Conservation (phyloP, 2,797 vertebrate genomes). For the Chelon labrosus region DNA sequence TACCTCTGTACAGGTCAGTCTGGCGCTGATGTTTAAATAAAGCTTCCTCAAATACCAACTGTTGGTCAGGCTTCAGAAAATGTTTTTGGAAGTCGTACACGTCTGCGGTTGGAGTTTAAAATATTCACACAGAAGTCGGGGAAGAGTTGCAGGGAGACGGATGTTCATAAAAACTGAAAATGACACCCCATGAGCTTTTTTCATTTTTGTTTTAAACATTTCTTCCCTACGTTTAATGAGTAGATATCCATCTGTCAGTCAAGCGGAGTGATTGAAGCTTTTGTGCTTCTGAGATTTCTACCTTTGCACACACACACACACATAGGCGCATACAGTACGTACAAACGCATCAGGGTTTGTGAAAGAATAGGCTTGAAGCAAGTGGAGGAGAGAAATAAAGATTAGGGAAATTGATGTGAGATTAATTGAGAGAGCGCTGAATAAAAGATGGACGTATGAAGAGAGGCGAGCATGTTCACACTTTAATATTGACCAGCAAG, state of each 20-base stretch:
- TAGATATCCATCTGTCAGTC: slow-evolving; percentile 31
- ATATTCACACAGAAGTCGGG: background rate
- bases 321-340: background rate
- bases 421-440: slow-evolving; percentile 57
- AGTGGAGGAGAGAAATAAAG: slow-evolving; percentile 12
- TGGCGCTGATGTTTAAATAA: too few relatives aligned
- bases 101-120: background rate
- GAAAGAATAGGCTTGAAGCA: slow-evolving; percentile 27
- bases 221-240: slow-evolving; percentile 36
- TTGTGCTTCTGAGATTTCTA: slow-evolving; percentile 10
- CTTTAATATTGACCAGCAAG: background rate
- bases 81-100: background rate
- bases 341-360: slow-evolving; percentile 18
- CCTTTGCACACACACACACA: slow-evolving; percentile 4
- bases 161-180: background rate
- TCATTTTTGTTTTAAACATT: background rate
- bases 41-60: too few relatives aligned
- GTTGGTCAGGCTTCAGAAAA: background rate
- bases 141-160: background rate
- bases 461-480: background rate
- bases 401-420: slow-evolving; percentile 41
- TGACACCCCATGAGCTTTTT: background rate
- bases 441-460: slow-evolving; percentile 60
- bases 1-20: too few relatives aligned
- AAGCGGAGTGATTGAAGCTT: slow-evolving; percentile 10